phyloP scores from a whole-genome alignment of 1,140 invertebrate species.

The Zaprionus gabonicus region DNA sequence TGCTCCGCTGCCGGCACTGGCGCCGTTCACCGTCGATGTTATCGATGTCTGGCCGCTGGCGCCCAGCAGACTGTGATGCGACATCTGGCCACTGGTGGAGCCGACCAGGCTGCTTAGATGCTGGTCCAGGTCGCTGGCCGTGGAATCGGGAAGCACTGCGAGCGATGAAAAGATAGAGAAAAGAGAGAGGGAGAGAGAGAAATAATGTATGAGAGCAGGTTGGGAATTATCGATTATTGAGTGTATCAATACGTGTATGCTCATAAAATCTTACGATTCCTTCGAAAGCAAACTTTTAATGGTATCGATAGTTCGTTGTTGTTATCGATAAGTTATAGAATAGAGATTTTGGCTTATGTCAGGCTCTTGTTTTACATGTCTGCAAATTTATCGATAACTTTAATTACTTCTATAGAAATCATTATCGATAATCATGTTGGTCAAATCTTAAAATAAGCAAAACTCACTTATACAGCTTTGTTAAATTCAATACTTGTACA shows the following conservation, averaged over 20 bases:
- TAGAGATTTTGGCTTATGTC: background rate
- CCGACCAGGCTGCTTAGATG: slow-evolving; percentile 90
- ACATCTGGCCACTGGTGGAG: slow-evolving; percentile 85
- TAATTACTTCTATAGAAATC: too few species aligned
- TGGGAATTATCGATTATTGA: background rate
- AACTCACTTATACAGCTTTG: too few species aligned
- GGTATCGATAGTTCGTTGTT: background rate
- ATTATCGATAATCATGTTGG: background rate
- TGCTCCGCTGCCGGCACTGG: slow-evolving; percentile 54
- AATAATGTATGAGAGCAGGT: background rate
- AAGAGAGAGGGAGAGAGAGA: background rate
- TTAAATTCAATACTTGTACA: too few species aligned
- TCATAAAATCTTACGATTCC: too few species aligned
- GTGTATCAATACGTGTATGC: too few species aligned
- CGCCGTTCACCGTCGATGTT: slow-evolving; percentile 85
- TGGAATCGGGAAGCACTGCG: slow-evolving; percentile 90
- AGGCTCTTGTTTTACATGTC: too few species aligned
- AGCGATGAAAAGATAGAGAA: background rate
- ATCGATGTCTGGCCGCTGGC: slow-evolving; percentile 82
- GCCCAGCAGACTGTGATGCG: slow-evolving; percentile 81
- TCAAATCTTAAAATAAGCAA: too few species aligned
- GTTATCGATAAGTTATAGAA: background rate
- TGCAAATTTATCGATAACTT: too few species aligned
- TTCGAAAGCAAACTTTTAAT: too few species aligned
- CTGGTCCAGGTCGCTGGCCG: slow-evolving; percentile 91